These are phyloP conservation scores for Melospiza georgiana DNA, from an alignment of 2,113 vertebrate species.

Conservation along the genomic window DNA sequence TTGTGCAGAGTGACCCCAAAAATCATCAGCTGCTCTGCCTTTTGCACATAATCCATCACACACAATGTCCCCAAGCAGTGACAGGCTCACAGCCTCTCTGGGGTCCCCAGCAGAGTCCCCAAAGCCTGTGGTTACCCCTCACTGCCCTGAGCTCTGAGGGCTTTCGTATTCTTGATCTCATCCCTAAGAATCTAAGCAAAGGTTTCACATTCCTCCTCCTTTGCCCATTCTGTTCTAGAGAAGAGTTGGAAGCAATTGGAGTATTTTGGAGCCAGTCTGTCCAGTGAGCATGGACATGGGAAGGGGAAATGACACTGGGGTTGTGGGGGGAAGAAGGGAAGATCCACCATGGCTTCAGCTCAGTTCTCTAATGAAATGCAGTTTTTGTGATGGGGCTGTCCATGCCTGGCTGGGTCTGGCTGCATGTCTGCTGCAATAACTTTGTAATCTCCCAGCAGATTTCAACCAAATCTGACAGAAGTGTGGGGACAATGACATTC, in stretches of 20 bases:
- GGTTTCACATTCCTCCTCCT: background rate
- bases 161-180: background rate
- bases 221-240: rapidly evolving
- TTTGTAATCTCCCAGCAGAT: slow-evolving; percentile 36
- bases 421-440: slow-evolving; percentile 32
- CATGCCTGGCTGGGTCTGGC: slow-evolving; percentile 14
- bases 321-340: background rate
- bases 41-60: background rate
- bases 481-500: background rate
- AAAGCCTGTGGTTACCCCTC: background rate
- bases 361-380: slow-evolving; percentile 5
- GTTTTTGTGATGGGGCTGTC: background rate
- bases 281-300: background rate
- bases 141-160: background rate
- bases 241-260: background rate
- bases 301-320: background rate
- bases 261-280: background rate
- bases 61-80: rapidly evolving
- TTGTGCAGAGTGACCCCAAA: background rate
- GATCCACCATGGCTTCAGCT: background rate
- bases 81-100: background rate
- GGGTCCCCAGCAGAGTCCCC: background rate
- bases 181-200: background rate
- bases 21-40: background rate
- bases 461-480: slow-evolving; percentile 44